phyloP scores from a whole-genome alignment of 2,113 vertebrate species.

The Sturnira hondurensis region DNA sequence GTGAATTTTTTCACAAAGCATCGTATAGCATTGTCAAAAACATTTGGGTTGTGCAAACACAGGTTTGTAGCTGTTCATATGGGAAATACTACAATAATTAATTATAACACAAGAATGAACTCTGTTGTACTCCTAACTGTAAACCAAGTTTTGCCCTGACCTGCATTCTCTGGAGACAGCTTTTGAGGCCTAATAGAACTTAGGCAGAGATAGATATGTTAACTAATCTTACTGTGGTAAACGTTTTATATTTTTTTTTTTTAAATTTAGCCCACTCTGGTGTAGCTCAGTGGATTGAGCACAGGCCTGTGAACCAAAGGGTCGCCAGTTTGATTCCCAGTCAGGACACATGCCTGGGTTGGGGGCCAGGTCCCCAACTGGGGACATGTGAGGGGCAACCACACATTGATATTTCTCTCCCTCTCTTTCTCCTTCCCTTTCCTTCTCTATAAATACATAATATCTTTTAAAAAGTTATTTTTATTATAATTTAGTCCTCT shows the following conservation, averaged over 20 bases:
- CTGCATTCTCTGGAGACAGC: background rate
- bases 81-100: background rate
- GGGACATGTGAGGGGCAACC: no score
- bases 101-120: background rate
- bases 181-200: constrained; percentile 15
- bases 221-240: background rate
- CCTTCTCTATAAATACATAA: no score
- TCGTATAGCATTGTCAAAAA: background rate
- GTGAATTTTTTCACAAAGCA: background rate
- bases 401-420: no score
- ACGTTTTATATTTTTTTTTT: background rate
- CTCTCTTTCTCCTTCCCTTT: no score
- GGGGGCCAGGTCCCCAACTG: no score
- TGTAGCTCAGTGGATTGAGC: no score
- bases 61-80: background rate
- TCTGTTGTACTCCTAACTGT: background rate
- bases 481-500: no score
- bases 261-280: no score
- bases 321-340: no score
- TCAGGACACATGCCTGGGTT: no score
- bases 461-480: no score
- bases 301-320: no score
- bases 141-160: background rate
- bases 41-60: background rate
- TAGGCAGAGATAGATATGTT: background rate